phyloP scores from a whole-genome alignment of 2,113 vertebrate species.

The Nothocercus nigrocapillus region DNA sequence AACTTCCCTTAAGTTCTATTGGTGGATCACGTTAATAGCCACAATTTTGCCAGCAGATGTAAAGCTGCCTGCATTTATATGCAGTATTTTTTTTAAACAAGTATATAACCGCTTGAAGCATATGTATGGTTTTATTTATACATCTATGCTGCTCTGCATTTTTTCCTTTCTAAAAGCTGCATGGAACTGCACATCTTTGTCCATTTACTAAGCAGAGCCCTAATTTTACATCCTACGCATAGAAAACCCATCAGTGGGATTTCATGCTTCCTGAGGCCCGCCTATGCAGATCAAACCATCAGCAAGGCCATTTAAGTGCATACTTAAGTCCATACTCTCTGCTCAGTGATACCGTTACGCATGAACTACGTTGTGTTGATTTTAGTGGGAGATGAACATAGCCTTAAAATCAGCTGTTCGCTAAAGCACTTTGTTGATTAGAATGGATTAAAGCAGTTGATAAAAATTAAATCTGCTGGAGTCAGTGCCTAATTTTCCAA shows the following conservation, averaged over 20 bases:
- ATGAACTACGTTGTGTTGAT: neutral
- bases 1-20: conserved; percentile 65
- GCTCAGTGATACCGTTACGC: neutral
- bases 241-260: neutral
- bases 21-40: conserved; percentile 69
- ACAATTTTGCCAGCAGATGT: conserved; percentile 62
- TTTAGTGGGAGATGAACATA: neutral
- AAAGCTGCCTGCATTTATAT: conserved; percentile 44
- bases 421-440: neutral
- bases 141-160: neutral
- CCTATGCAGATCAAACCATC: neutral
- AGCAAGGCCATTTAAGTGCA: neutral
- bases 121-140: neutral
- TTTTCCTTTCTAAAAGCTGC: neutral
- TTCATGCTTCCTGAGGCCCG: neutral
- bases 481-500: neutral
- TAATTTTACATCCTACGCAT: neutral
- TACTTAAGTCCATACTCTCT: neutral
- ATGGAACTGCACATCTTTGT: neutral
- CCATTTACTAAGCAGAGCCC: neutral
- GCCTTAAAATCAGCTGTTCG: neutral
- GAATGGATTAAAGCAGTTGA: neutral
- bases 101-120: conserved; percentile 15
- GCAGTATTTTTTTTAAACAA: neutral
- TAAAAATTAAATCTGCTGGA: neutral